Percentiles rank a stretch among this genome's conserved stretches.
These are phyloP conservation scores for Exephanes ischioxanthus DNA, from an alignment of 2,888 invertebrate genomes.

Conservation along the genomic window DNA sequence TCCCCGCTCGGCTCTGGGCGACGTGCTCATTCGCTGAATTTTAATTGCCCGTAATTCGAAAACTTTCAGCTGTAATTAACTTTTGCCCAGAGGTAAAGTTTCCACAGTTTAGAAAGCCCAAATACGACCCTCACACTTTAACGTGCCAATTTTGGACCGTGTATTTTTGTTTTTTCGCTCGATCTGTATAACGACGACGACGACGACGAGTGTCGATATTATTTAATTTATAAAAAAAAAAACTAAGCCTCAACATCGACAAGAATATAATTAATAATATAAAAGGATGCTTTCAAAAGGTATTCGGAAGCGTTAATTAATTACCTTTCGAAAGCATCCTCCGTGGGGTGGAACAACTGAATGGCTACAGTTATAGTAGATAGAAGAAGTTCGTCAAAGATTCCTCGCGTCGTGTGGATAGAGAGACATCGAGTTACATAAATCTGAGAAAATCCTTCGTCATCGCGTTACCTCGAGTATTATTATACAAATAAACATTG, in stretches of 20 bases:
- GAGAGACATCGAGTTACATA: constrained; percentile 25
- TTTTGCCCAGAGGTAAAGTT: background rate
- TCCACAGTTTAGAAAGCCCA: background rate
- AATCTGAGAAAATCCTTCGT: constrained; percentile 37
- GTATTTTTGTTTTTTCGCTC: background rate
- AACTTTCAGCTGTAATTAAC: constrained; percentile 2
- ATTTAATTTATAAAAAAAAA: background rate
- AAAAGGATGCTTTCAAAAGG: constrained; percentile 84
- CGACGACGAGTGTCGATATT: background rate
- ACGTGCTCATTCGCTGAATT: constrained; percentile 7
- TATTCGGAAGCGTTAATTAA: constrained; percentile 75
- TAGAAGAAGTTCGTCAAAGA: constrained; percentile 50
- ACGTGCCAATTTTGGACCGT: background rate
- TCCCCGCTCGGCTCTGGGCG: background rate
- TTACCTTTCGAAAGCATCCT: constrained; percentile 85
- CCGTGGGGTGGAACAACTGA: constrained; percentile 62
- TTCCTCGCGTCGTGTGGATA: constrained; percentile 48
- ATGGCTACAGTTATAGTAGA: constrained; percentile 56
- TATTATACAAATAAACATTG: constrained; percentile 16
- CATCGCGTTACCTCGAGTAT: constrained; percentile 45
- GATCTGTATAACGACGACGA: constrained; percentile 29
- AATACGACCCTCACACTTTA: constrained; percentile 12
- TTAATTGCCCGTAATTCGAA: constrained; percentile 13
- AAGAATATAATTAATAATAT: constrained; percentile 5
- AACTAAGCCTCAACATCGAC: background rate